Evolutionary conservation across 2,888 invertebrate genomes (phyloP).

Genomic region (Scaptomyza tumidula): DNA sequence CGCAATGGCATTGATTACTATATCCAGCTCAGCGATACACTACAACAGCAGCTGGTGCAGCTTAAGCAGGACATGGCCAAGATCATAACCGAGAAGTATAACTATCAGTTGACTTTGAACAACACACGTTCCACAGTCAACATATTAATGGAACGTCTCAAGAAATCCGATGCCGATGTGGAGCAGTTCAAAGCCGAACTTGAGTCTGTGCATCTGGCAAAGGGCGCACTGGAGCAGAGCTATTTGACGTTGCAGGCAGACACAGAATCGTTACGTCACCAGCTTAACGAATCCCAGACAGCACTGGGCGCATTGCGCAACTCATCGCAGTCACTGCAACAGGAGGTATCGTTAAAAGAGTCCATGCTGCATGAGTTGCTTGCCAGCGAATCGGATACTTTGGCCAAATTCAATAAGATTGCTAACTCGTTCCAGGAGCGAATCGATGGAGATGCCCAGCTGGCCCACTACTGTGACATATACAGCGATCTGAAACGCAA

Average conservation of each 20-base stretch:
- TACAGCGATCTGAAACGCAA: constrained; percentile 83
- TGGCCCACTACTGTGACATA: constrained; percentile 83
- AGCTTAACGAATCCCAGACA: constrained; percentile 78
- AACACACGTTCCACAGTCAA: constrained; percentile 84
- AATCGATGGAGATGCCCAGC: constrained; percentile 83
- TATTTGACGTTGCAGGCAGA: constrained; percentile 79
- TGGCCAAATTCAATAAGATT: constrained; percentile 85
- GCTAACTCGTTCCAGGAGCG: constrained; percentile 85
- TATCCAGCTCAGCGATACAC: constrained; percentile 81
- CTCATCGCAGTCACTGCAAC: constrained; percentile 82
- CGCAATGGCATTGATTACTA: constrained; percentile 84
- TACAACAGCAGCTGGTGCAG: constrained; percentile 83
- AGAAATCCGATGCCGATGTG: constrained; percentile 85
- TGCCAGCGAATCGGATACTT: constrained; percentile 84
- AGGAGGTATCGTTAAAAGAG: constrained; percentile 84
- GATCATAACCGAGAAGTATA: constrained; percentile 84
- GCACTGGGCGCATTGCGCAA: constrained; percentile 73
- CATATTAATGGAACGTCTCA: constrained; percentile 84
- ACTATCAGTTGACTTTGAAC: constrained; percentile 83
- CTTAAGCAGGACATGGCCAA: constrained; percentile 83
- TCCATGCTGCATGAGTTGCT: constrained; percentile 83
- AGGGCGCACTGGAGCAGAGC: constrained; percentile 80
- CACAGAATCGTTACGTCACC: constrained; percentile 69
- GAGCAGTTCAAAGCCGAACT: constrained; percentile 83
- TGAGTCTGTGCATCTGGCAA: constrained; percentile 81